Percentiles rank a stretch among this genome's conserved stretches.
Conservation (phyloP, 2,797 vertebrate species). For the Psittacula derbiana region DNA sequence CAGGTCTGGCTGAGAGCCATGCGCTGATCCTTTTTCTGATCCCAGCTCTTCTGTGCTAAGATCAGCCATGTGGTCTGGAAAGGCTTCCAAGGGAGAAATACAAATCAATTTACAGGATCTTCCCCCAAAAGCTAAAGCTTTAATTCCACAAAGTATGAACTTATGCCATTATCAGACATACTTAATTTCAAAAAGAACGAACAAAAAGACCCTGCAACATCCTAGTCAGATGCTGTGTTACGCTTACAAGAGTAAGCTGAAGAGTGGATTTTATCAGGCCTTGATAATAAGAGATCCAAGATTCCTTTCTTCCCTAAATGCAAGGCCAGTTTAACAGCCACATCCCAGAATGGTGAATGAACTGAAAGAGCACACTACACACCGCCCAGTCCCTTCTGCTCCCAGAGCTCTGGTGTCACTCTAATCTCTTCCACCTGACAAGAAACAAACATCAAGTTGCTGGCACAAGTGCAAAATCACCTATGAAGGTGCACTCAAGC, state of each 20-base stretch:
- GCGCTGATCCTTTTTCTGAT: conserved; percentile 85
- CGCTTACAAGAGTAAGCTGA: background rate
- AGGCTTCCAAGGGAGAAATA: conserved; percentile 67
- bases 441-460: background rate
- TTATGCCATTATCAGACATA: background rate
- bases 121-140: background rate
- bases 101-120: background rate
- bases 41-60: conserved; percentile 77
- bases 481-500: background rate
- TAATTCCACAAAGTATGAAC: background rate
- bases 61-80: conserved; percentile 87
- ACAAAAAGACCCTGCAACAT: background rate
- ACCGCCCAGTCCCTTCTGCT: background rate
- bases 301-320: background rate
- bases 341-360: background rate
- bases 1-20: conserved; percentile 88
- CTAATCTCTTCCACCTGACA: background rate
- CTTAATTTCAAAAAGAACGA: background rate
- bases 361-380: background rate
- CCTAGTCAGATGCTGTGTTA: background rate
- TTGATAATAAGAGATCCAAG: background rate
- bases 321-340: background rate
- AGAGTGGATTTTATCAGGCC: background rate
- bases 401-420: background rate
- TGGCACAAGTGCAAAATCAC: background rate